These are phyloP conservation scores for Lophius americanus DNA, from an alignment of 2,797 vertebrate genomes.

Conservation along the genomic window DNA sequence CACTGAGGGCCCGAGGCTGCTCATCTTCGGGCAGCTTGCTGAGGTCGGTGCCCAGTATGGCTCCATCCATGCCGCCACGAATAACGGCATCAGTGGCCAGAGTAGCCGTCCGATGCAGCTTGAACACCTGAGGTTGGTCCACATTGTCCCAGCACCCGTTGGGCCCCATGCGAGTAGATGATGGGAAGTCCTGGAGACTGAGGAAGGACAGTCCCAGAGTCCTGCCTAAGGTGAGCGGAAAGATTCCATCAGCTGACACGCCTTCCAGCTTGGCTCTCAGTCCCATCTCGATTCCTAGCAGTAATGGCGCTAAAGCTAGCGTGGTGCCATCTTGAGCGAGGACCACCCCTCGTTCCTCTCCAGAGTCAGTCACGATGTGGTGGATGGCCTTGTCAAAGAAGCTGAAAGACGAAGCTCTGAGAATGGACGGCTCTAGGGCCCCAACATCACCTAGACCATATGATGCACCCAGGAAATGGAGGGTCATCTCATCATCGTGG, in stretches of 20 bases:
- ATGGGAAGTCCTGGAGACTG: slow-evolving; percentile 47
- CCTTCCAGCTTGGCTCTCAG: slow-evolving; percentile 60
- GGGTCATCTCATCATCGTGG: slow-evolving; percentile 62
- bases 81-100: slow-evolving; percentile 82
- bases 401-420: slow-evolving; percentile 62
- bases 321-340: slow-evolving; percentile 87
- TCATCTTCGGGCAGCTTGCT: slow-evolving; percentile 35
- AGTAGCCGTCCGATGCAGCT: slow-evolving; percentile 67
- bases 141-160: slow-evolving; percentile 88
- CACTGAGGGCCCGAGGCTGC: slow-evolving; percentile 64
- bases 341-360: slow-evolving; percentile 84
- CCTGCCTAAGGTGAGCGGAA: slow-evolving; percentile 79
- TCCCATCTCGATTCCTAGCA: slow-evolving; percentile 82
- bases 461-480: slow-evolving; percentile 66
- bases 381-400: slow-evolving; percentile 73
- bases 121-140: slow-evolving; percentile 79
- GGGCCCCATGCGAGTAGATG: slow-evolving; percentile 69
- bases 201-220: slow-evolving; percentile 82
- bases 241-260: slow-evolving; percentile 46
- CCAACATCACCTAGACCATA: slow-evolving; percentile 24
- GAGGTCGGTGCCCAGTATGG: slow-evolving; percentile 79
- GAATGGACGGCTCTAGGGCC: slow-evolving; percentile 54
- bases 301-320: slow-evolving; percentile 82
- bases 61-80: slow-evolving; percentile 89
- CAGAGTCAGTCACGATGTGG: slow-evolving; percentile 58